Conservation (phyloP, 2,113 vertebrate genomes). For the Struthio camelus region DNA sequence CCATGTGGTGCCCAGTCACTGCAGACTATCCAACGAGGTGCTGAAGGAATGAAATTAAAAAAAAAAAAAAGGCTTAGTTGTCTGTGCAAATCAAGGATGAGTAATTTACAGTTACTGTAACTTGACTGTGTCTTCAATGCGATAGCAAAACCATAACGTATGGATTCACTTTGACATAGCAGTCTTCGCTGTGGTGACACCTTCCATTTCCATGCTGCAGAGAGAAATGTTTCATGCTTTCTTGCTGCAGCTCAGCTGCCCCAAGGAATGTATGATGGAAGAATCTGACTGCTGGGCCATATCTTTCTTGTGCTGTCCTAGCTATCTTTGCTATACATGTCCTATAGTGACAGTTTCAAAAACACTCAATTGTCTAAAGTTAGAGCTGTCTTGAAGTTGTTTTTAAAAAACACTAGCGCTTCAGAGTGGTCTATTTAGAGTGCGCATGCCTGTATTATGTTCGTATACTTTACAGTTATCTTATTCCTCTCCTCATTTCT, state of each 20-base stretch:
- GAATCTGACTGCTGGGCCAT: neutral
- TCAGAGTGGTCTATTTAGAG: neutral
- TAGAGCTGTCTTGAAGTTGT: neutral
- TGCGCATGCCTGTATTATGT: neutral
- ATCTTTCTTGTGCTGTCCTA: neutral
- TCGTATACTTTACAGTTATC: neutral
- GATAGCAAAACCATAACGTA: neutral
- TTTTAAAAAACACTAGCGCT: neutral
- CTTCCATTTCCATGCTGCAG: rapidly evolving
- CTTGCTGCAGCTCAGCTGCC: neutral
- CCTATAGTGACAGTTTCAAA: neutral
- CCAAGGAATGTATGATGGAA: neutral
- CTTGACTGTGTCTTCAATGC: neutral
- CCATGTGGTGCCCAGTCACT: neutral
- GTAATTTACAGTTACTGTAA: neutral
- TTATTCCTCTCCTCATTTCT: neutral
- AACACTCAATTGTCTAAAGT: neutral
- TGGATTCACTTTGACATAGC: neutral
- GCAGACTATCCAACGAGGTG: neutral
- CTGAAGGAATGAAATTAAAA: neutral
- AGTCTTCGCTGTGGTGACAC: neutral
- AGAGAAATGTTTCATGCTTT: neutral
- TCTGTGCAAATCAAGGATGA: neutral
- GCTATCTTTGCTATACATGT: no score
- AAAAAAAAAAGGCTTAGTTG: neutral